Percentiles rank a stretch among this genome's conserved stretches.
phyloP scores from a whole-genome alignment of 2,797 vertebrate species.

The Micropoecilia bifurca region DNA sequence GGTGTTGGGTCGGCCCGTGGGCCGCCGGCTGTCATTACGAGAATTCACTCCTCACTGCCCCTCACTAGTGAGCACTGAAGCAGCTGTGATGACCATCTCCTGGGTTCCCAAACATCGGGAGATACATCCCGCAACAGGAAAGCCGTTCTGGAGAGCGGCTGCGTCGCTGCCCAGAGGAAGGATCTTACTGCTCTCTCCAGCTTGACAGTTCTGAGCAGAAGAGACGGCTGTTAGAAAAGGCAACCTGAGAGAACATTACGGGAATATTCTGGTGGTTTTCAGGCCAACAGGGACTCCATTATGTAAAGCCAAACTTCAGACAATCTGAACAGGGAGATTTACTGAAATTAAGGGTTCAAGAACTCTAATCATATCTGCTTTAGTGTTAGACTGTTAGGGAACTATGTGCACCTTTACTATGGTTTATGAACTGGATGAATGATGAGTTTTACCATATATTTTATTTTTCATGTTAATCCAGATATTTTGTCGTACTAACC shows the following conservation, averaged over 20 bases:
- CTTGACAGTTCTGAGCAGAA: conserved; percentile 62
- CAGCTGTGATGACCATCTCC: conserved; percentile 67
- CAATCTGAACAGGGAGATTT: not conserved
- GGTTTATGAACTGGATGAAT: not conserved
- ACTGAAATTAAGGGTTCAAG: not conserved
- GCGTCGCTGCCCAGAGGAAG: conserved; percentile 60
- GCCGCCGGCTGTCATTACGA: conserved; percentile 69
- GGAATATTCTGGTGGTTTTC: conserved; percentile 38
- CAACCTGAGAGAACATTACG: conserved; percentile 41
- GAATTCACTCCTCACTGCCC: conserved; percentile 62
- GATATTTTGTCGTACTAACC: not conserved
- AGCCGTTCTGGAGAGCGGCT: conserved; percentile 49
- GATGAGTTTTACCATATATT: not conserved
- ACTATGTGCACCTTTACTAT: not conserved
- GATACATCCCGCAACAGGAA: conserved; percentile 42
- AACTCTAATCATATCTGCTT: not conserved
- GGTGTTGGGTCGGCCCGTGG: conserved; percentile 23
- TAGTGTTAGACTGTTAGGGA: not conserved
- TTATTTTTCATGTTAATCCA: not conserved
- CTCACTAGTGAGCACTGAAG: conserved; percentile 41
- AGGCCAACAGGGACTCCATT: conserved; percentile 30
- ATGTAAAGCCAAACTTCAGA: conserved; percentile 23
- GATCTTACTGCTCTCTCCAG: conserved; percentile 55
- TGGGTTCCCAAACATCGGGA: conserved; percentile 60
- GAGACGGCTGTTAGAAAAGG: conserved; percentile 63